Evolutionary conservation across 1,140 invertebrate genomes (phyloP).

Genomic region (Heliothis virescens): DNA sequence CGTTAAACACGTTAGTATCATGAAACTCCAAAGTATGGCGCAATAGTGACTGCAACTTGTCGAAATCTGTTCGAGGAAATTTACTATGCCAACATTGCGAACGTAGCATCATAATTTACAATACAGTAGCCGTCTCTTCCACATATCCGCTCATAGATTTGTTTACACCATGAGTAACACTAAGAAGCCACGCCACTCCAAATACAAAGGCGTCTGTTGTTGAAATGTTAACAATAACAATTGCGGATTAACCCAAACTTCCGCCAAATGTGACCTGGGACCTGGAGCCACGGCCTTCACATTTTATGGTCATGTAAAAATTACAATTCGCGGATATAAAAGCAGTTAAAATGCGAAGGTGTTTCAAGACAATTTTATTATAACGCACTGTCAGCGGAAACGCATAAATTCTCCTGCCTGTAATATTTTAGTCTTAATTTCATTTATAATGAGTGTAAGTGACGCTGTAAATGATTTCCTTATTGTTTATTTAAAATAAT

Average conservation of each 20-base stretch:
- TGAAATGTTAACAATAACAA: slow-evolving; percentile 42
- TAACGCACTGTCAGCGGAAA: slow-evolving; percentile 42
- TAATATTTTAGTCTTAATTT: slow-evolving; percentile 37
- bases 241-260: slow-evolving; percentile 61
- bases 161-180: slow-evolving; percentile 17
- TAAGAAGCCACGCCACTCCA: not conserved
- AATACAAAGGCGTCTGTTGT: slow-evolving; percentile 33
- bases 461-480: slow-evolving; percentile 26
- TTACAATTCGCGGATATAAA: slow-evolving; percentile 56
- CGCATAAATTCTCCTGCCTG: slow-evolving; percentile 35
- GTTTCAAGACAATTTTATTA: slow-evolving; percentile 50
- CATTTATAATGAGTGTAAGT: slow-evolving; percentile 24
- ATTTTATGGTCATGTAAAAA: slow-evolving; percentile 54
- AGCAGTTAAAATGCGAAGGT: slow-evolving; percentile 50
- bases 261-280: slow-evolving; percentile 61
- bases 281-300: slow-evolving; percentile 53
- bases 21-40: not conserved
- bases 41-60: slow-evolving; percentile 2
- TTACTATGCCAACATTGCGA: not conserved
- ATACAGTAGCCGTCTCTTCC: not conserved
- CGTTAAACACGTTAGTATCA: not conserved
- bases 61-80: slow-evolving; percentile 2
- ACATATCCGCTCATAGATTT: not conserved
- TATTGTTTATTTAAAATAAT: not conserved
- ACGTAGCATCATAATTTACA: not conserved